Percentiles rank a stretch among this genome's conserved stretches.
phyloP scores from a whole-genome alignment of 1,140 invertebrate genomes.

The Zaprionus tsacasi region DNA sequence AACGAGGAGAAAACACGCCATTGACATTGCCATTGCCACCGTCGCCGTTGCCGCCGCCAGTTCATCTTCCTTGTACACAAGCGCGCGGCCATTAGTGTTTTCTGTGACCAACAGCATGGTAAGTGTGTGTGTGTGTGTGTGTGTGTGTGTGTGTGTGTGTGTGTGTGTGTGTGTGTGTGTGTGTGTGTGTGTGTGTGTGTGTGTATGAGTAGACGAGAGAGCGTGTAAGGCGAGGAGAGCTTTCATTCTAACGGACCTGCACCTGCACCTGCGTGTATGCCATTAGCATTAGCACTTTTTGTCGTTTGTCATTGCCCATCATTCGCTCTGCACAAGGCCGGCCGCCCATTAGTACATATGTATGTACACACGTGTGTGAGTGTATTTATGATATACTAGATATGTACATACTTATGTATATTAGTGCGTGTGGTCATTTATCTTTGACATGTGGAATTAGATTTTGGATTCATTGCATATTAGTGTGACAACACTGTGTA shows the following conservation, averaged over 20 bases:
- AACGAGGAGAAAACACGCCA: slow-evolving; percentile 34
- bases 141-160: slow-evolving; percentile 8
- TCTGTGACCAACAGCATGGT: slow-evolving; percentile 45
- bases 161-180: slow-evolving; percentile 2
- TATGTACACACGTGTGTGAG: background rate
- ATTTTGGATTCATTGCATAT: slow-evolving; percentile 40
- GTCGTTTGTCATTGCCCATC: slow-evolving; percentile 35
- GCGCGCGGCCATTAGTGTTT: slow-evolving; percentile 28
- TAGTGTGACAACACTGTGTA: slow-evolving; percentile 13
- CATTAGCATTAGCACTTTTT: slow-evolving; percentile 32
- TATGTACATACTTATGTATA: no score
- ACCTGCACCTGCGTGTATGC: slow-evolving; percentile 38
- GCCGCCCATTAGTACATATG: slow-evolving; percentile 34
- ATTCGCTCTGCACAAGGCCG: slow-evolving; percentile 25
- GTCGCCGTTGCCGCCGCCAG: slow-evolving; percentile 2
- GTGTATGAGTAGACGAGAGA: background rate
- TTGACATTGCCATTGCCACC: slow-evolving; percentile 41
- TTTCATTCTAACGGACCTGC: slow-evolving; percentile 29
- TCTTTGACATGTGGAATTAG: slow-evolving; percentile 10
- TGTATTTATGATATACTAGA: background rate
- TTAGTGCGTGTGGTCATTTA: background rate
- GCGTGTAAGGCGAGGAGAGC: slow-evolving; percentile 9
- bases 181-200: background rate
- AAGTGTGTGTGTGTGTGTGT: slow-evolving; percentile 14
- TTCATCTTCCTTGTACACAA: slow-evolving; percentile 21